Percentiles rank a stretch among this genome's conserved stretches.
These are phyloP conservation scores for Halcyon senegalensis DNA, from an alignment of 2,113 vertebrate genomes.

Conservation along the genomic window DNA sequence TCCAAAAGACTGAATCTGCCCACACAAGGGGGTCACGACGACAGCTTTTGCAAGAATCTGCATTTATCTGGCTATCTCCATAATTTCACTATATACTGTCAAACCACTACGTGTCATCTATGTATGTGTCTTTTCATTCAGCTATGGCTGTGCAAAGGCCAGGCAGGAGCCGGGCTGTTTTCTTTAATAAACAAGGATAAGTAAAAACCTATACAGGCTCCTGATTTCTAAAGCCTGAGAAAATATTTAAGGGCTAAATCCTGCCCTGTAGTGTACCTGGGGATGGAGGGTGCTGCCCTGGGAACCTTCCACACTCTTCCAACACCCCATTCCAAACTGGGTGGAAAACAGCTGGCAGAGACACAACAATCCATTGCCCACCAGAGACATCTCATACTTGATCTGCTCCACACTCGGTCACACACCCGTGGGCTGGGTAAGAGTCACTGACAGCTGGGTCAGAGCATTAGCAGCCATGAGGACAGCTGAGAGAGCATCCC, in stretches of 20 bases:
- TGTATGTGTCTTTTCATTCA: background rate
- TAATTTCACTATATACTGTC: background rate
- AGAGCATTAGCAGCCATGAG: rapidly evolving
- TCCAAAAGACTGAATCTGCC: background rate
- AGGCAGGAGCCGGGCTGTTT: background rate
- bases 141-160: background rate
- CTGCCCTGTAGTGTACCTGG: conserved; percentile 36
- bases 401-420: background rate
- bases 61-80: background rate
- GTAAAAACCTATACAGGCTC: background rate
- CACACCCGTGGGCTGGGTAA: background rate
- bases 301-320: background rate
- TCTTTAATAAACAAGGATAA: background rate
- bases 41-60: background rate
- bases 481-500: background rate
- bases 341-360: background rate
- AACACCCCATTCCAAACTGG: background rate
- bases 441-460: background rate
- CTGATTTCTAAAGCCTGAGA: background rate
- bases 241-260: conserved; percentile 31
- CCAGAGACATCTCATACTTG: rapidly evolving
- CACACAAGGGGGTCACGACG: background rate
- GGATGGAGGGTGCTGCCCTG: background rate
- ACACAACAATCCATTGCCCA: background rate
- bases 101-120: background rate